These are phyloP conservation scores for Acipenser ruthenus DNA, from an alignment of 2,797 vertebrate genomes.

Conservation along the genomic window DNA sequence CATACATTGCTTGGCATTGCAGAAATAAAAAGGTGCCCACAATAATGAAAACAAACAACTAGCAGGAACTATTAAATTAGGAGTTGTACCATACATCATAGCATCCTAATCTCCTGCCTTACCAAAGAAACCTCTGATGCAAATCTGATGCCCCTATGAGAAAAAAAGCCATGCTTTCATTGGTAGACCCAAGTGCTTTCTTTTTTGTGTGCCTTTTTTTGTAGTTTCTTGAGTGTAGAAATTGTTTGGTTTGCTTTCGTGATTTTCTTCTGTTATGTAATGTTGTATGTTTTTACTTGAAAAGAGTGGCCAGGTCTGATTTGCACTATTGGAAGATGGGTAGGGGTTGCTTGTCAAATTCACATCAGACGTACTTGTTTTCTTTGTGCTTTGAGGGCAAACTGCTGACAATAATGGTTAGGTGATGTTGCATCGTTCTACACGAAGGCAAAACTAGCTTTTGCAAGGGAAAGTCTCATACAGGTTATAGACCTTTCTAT, in stretches of 20 bases:
- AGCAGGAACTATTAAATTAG: conserved; percentile 49
- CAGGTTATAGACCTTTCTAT: conserved; percentile 59
- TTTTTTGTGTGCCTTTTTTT: conserved; percentile 37
- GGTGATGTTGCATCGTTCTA: conserved; percentile 53
- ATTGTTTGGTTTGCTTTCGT: conserved; percentile 40
- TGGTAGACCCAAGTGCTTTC: conserved; percentile 4
- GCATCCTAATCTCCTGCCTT: conserved; percentile 71
- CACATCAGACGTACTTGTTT: conserved; percentile 36
- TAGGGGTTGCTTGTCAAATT: conserved; percentile 48
- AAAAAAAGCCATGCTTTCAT: conserved; percentile 35
- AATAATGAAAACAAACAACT: conserved; percentile 35
- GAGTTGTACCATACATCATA: conserved; percentile 35
- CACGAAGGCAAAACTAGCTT: conserved; percentile 48
- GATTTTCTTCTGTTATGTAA: conserved; percentile 42
- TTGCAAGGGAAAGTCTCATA: conserved; percentile 56
- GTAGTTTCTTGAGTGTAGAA: conserved; percentile 49
- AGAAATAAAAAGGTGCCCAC: conserved; percentile 56
- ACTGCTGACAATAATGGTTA: conserved; percentile 60
- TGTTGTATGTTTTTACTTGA: conserved; percentile 66
- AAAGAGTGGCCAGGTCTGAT: conserved; percentile 70
- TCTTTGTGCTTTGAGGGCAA: conserved; percentile 56
- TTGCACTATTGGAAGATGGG: conserved; percentile 77
- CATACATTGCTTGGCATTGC: conserved; percentile 58
- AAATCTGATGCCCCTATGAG: conserved; percentile 47
- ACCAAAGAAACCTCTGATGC: conserved; percentile 89